phyloP scores from a whole-genome alignment of 2,888 invertebrate species.

The Ornithoptera priamus region DNA sequence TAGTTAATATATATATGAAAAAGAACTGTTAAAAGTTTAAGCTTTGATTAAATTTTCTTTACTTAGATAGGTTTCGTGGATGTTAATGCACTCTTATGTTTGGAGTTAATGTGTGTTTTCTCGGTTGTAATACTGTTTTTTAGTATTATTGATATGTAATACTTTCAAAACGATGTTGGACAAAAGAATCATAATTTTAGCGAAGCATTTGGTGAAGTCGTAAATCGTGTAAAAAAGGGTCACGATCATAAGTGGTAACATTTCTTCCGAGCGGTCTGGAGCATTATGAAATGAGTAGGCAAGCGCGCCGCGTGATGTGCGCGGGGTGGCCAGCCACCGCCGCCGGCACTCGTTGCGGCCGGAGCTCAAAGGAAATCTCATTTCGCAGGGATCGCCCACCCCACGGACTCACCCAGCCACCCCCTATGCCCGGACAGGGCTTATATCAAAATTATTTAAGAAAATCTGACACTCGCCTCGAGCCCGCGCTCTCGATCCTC shows the following conservation, averaged over 20 bases:
- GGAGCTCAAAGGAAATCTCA: conserved; percentile 76
- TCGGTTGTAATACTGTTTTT: no score
- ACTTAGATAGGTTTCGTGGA: no score
- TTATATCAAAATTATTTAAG: conserved; percentile 77
- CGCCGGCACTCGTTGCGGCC: conserved; percentile 51
- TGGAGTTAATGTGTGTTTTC: no score
- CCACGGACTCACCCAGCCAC: conserved; percentile 34
- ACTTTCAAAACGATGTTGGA: no score
- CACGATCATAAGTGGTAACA: conserved; percentile 33
- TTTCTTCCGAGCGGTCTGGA: conserved; percentile 31
- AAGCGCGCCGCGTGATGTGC: conserved; percentile 56
- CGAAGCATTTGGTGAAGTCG: not conserved
- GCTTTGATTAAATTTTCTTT: no score
- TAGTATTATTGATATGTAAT: no score
- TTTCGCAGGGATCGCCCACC: conserved; percentile 52
- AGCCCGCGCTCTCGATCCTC: conserved; percentile 19
- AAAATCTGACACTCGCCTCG: conserved; percentile 56
- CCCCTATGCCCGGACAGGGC: conserved; percentile 48
- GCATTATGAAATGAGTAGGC: conserved; percentile 39
- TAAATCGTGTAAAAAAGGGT: conserved; percentile 11
- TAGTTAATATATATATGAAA: no score
- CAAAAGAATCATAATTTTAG: not conserved
- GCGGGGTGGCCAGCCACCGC: conserved; percentile 61
- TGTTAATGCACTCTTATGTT: no score
- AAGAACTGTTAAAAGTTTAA: no score